Evolutionary conservation across 2,797 vertebrate species (phyloP).

Genomic region (Lithobates sylvaticus): DNA sequence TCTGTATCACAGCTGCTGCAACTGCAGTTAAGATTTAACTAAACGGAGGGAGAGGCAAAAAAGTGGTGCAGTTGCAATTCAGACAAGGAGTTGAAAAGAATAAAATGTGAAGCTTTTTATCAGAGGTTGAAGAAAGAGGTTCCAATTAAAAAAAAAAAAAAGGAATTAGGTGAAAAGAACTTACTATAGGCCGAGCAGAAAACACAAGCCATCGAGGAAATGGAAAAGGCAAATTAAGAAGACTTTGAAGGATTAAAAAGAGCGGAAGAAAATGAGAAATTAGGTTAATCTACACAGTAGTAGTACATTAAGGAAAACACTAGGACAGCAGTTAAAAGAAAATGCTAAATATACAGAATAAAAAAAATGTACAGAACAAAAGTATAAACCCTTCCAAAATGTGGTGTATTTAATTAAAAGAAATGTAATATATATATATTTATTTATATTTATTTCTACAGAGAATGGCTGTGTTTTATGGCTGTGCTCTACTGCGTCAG

Average conservation of each 20-base stretch:
- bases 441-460: no score
- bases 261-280: conserved; percentile 40
- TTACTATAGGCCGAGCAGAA: conserved; percentile 63
- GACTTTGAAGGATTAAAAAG: conserved; percentile 29
- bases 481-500: no score
- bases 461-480: no score
- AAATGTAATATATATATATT: no score
- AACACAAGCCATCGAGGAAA: conserved; percentile 56
- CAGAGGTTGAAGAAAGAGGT: conserved; percentile 69
- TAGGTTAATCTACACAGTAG: conserved; percentile 44
- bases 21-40: conserved; percentile 71
- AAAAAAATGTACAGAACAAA: no score
- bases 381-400: no score
- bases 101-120: conserved; percentile 68
- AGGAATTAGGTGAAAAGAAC: conserved; percentile 62
- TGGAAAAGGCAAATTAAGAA: conserved; percentile 51
- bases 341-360: neutral
- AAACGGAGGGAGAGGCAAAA: conserved; percentile 64
- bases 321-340: neutral
- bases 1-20: conserved; percentile 73
- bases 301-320: conserved; percentile 15
- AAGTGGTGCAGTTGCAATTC: conserved; percentile 69
- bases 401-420: no score
- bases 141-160: conserved; percentile 71
- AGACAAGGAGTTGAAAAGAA: conserved; percentile 72